Conservation (phyloP, 2,888 invertebrate genomes). For the Neelides folsomi region DNA sequence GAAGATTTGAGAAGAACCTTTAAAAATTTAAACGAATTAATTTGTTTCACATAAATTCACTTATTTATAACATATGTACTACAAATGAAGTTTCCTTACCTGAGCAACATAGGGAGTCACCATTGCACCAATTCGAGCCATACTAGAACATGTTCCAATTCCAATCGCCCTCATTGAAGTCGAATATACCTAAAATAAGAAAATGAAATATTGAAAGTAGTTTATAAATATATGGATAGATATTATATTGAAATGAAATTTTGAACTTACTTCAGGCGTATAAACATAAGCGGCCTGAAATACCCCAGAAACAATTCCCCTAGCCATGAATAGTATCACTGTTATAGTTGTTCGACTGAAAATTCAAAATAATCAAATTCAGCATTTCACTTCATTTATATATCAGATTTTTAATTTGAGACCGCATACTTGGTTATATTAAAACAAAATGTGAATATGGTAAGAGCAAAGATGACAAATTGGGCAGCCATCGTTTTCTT, state of each 20-base stretch:
- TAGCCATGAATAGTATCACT: slow-evolving; percentile 67
- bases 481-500: slow-evolving; percentile 90
- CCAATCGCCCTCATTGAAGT: slow-evolving; percentile 76
- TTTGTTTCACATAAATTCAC: not conserved
- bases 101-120: slow-evolving; percentile 87
- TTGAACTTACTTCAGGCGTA: slow-evolving; percentile 63
- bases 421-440: slow-evolving; percentile 45
- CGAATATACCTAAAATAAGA: slow-evolving; percentile 56
- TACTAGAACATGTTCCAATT: slow-evolving; percentile 81
- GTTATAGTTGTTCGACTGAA: slow-evolving; percentile 62
- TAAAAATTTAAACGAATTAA: slow-evolving; percentile 5
- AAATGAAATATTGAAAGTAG: slow-evolving; percentile 1
- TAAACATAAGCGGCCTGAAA: slow-evolving; percentile 94
- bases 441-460: slow-evolving; percentile 37
- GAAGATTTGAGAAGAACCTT: slow-evolving; percentile 64
- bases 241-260: not conserved
- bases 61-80: not conserved
- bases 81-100: slow-evolving; percentile 42
- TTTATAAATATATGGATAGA: not conserved
- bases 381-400: not conserved
- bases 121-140: slow-evolving; percentile 85
- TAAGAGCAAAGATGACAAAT: slow-evolving; percentile 65
- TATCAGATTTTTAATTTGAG: not conserved
- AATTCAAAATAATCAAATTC: slow-evolving; percentile 32
- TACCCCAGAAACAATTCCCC: slow-evolving; percentile 83